A percentile compares a stretch with the other conserved stretches of the same genome.
Conservation (phyloP, 2,113 vertebrate species). For the Misgurnus mizolepis region DNA sequence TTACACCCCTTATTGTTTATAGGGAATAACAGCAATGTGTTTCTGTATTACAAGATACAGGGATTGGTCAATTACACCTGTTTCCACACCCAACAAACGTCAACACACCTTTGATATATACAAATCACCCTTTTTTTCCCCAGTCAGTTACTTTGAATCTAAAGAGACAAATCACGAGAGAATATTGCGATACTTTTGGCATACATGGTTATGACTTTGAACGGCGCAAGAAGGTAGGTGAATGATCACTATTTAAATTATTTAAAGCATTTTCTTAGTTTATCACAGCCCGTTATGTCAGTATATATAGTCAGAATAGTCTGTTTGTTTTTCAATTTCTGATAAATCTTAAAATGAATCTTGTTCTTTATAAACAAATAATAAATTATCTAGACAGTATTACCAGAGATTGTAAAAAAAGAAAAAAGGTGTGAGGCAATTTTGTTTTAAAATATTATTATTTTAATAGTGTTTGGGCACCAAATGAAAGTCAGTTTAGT, state of each 20-base stretch:
- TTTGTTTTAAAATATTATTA: too few relatives aligned
- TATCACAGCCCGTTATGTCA: too few relatives aligned
- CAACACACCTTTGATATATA: conserved; percentile 12
- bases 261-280: too few relatives aligned
- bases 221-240: neutral
- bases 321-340: too few relatives aligned
- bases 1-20: conserved; percentile 25
- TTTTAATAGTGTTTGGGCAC: too few relatives aligned
- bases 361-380: too few relatives aligned
- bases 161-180: neutral
- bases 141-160: neutral
- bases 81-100: conserved; percentile 4
- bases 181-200: neutral
- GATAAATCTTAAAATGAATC: too few relatives aligned
- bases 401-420: too few relatives aligned
- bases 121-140: neutral
- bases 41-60: neutral
- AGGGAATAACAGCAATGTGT: neutral
- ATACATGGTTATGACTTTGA: conserved; percentile 6
- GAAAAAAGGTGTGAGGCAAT: too few relatives aligned
- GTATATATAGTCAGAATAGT: too few relatives aligned
- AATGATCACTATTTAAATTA: neutral
- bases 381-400: too few relatives aligned
- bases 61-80: conserved; percentile 20
- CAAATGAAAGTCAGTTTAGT: too few relatives aligned